Evolutionary conservation across 2,113 vertebrate species (phyloP), one percentile per base, ranked within the genome.

Genomic region (Planiliza haematocheilus): DNA sequence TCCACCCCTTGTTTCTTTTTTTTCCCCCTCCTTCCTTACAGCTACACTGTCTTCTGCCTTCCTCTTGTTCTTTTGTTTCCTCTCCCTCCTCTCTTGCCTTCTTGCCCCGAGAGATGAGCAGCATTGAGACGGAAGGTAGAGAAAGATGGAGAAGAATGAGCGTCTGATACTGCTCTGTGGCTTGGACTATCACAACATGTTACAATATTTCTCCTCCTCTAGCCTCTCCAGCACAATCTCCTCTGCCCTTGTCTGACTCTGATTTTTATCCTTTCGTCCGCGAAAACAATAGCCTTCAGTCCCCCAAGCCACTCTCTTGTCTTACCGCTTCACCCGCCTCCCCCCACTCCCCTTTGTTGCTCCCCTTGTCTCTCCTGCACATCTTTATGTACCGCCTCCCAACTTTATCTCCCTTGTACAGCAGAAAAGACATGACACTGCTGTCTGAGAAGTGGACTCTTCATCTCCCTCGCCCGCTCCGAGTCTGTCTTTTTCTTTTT

Each of bases 81-180:
- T 39, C 41, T 42, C 7, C 55, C 21, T 64, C 48, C 43, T 64
- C 53, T n/a, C 16, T 48, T 57, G 67, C 36, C 48, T 52, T 37
- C 11, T 8, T 39, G 43, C 69, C 46, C 63, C 20, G 41, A 58
- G 55, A 85, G 73, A 78, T 30, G 63, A 80, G 62, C 2, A 57
- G 41, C 18, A 5, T 79, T 63, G 58, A 56, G 52, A 37, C 1
- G 3, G 18, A 41, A 34, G 34, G 42, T 21, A 45, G 10, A 56
- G 39, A 52, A 21, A 11, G 18, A 11, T 14, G 36, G 8, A 82
- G 48, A 17, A 48, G 16, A 61, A 13, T 30, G 17, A 42, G 52
- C 7, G 36, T 20, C 9, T 50, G 50, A 46, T 14, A 5, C 12
- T 36, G 4, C 13, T 13, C n/a, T 60, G 7, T 39, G 24, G n/a